Percentiles rank a stretch among this genome's conserved stretches.
Conservation (phyloP, 53 echinoderm and acorn worm species). For the Pentamera pediparva region DNA sequence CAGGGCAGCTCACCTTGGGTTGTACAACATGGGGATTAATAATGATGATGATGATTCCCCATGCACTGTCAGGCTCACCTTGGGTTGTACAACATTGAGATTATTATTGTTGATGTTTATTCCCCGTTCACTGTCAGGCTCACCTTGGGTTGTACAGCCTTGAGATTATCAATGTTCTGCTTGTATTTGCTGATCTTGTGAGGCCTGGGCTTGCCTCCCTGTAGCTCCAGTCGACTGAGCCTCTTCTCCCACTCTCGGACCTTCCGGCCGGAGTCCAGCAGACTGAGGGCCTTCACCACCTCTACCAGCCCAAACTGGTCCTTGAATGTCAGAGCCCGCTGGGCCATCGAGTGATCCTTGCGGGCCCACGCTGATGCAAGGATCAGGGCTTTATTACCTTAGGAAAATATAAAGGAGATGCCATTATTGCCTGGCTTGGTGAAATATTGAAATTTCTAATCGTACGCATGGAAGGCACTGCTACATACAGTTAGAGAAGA, state of each 20-base stretch:
- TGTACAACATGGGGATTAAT: too few species aligned
- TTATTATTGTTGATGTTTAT: too few species aligned
- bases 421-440: background rate
- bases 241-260: conserved; percentile 81
- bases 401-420: too few species aligned
- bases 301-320: conserved; percentile 84
- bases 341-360: conserved; percentile 64
- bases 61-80: too few species aligned
- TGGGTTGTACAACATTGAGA: too few species aligned
- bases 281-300: conserved; percentile 69
- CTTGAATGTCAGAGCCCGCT: conserved; percentile 45
- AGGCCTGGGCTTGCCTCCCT: conserved; percentile 50
- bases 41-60: too few species aligned
- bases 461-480: too few species aligned
- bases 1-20: too few species aligned
- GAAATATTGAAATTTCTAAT: too few species aligned
- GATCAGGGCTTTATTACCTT: conserved; percentile 64
- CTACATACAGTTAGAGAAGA: too few species aligned
- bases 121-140: too few species aligned
- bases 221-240: conserved; percentile 60
- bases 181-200: conserved; percentile 61
- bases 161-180: conserved; percentile 76
- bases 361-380: conserved; percentile 86
- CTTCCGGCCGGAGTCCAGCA: conserved; percentile 78
- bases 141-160: conserved; percentile 65